Conservation (phyloP, 2,888 invertebrate species). For the Pollenia labialis region DNA sequence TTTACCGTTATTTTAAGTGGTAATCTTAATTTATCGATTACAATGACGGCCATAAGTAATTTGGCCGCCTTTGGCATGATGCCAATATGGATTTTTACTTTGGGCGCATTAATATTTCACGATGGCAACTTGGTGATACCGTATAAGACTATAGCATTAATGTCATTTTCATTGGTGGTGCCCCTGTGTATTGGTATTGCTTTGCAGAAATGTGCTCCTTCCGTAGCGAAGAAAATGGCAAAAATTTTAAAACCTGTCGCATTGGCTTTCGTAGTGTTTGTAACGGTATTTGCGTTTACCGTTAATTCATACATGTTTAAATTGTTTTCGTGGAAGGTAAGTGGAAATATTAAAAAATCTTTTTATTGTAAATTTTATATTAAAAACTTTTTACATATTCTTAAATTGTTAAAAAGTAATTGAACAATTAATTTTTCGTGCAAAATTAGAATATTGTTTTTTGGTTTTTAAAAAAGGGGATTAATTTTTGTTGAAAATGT, state of each 20-base stretch:
- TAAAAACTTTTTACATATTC: not conserved
- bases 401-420: too few species aligned
- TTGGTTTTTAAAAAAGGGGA: too few species aligned
- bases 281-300: constrained; percentile 91
- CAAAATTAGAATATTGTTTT: too few species aligned
- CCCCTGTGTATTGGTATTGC: constrained; percentile 88
- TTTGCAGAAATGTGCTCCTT: constrained; percentile 88
- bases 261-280: constrained; percentile 90
- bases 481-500: too few species aligned
- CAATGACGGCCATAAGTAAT: constrained; percentile 96
- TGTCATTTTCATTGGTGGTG: constrained; percentile 89
- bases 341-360: constrained; percentile 74
- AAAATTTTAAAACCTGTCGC: constrained; percentile 92
- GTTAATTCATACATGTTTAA: constrained; percentile 94
- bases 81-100: constrained; percentile 94
- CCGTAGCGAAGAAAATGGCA: constrained; percentile 88
- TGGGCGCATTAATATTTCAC: constrained; percentile 90
- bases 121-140: constrained; percentile 90
- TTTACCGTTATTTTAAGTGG: constrained; percentile 96
- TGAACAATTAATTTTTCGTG: too few species aligned
- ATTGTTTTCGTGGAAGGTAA: constrained; percentile 92
- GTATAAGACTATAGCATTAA: constrained; percentile 88
- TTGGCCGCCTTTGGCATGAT: constrained; percentile 94
- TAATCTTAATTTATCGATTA: constrained; percentile 94
- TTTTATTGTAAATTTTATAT: not conserved